Base-by-base conservation (phyloP, 2,113 vertebrate species). In the Origma solitaria region DNA sequence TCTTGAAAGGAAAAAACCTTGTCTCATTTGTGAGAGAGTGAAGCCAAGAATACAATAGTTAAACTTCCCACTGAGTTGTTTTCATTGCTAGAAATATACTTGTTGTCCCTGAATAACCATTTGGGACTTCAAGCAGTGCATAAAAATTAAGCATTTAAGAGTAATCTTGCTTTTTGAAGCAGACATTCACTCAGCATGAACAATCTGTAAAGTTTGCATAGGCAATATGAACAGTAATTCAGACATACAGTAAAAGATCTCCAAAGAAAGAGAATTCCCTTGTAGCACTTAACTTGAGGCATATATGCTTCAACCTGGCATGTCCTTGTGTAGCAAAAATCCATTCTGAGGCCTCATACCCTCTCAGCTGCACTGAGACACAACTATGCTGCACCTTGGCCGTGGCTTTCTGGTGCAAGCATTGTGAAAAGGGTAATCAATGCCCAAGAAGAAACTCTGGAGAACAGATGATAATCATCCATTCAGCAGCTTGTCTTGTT, bases 61-160 rank as follows among this genome's bases (percentile, higher is more conserved):
- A 76, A 88, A 82, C 61, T 91, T 76, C 71, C 76, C 71, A 83
- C 62, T 49, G 84, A 82, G 44, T 62, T 91, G 51, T 62, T 94
- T 91, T 91, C 86, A 27, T 86, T 82, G 47, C 50, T 94, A 50
- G 60, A 92, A 95, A 79, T 85, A 61, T 16, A 78, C 81, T 85
- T 91, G 22, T 84, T 14, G 24, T 83, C 81, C 84, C 82, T 91
- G 76, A 93, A 86, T 91, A 91, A 86, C 31, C 90, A 83, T 85
- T 73, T 68, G 38, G 28, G 47, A 66, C 45, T 61, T 51, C 80
- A 94, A 91, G 77, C 72, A 86, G 61, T 44, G 68, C 66, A 80
- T 71, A 86, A 94, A 93, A 93, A 75, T 45, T 56, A 57, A 69
- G 65, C 69, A 71, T 86, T 91, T 82, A 79, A 79, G 50, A 78